Percentiles rank a stretch among this genome's conserved stretches.
Conservation (phyloP, 2,888 invertebrate species). For the Arrhopalites spinosus region DNA sequence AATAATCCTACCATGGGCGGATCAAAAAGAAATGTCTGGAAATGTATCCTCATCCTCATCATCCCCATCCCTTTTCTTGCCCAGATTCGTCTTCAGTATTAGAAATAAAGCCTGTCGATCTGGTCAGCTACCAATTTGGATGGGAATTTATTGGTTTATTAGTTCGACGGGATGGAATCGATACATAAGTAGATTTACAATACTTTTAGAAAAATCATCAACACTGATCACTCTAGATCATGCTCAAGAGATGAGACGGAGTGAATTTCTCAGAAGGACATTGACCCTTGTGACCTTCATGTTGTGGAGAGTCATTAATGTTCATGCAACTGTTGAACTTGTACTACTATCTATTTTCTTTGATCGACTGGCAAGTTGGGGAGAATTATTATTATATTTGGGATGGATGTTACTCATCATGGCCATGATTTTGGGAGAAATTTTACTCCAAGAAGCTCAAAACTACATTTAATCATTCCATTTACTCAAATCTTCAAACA, state of each 20-base stretch:
- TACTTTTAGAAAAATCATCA: constrained; percentile 68
- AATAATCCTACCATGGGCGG: not conserved
- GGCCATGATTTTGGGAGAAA: constrained; percentile 73
- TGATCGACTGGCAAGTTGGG: constrained; percentile 70
- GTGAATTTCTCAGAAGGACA: constrained; percentile 69
- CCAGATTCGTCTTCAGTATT: not conserved
- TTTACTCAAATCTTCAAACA: too few relatives aligned
- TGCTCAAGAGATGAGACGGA: constrained; percentile 58
- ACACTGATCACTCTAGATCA: constrained; percentile 60
- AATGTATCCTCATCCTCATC: not conserved
- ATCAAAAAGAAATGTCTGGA: not conserved
- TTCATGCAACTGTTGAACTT: constrained; percentile 76
- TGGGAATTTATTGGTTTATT: constrained; percentile 67
- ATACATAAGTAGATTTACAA: constrained; percentile 79
- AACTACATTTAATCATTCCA: too few relatives aligned
- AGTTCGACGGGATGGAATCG: constrained; percentile 83
- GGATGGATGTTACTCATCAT: constrained; percentile 73
- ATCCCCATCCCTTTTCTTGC: not conserved
- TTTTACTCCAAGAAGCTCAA: constrained; percentile 62
- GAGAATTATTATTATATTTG: constrained; percentile 73
- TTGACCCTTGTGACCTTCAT: constrained; percentile 75
- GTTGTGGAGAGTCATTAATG: constrained; percentile 78
- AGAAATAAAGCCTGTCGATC: constrained; percentile 26
- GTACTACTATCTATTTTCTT: constrained; percentile 77
- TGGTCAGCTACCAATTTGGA: constrained; percentile 49